Percentiles rank a stretch among this genome's conserved stretches.
These are phyloP conservation scores for Drosophila nikananu DNA, from an alignment of 1,140 invertebrate species.

Conservation along the genomic window DNA sequence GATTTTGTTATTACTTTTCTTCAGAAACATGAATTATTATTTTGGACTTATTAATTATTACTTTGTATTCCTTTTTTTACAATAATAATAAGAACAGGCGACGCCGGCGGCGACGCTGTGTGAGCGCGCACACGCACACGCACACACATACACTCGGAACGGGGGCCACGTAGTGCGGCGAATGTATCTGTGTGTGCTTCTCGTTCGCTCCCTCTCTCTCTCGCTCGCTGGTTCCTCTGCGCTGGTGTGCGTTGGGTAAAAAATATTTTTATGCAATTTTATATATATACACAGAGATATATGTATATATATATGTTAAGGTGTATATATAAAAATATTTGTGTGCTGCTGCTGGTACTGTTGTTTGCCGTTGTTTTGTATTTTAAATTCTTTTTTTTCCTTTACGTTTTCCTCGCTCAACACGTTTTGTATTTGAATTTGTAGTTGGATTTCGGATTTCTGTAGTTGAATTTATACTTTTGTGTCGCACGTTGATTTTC, in stretches of 20 bases:
- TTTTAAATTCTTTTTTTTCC: conserved; percentile 16
- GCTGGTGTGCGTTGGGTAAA: conserved; percentile 65
- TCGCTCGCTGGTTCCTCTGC: conserved; percentile 23
- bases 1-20: conserved; percentile 53
- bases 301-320: conserved; percentile 51
- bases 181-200: conserved; percentile 32
- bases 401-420: conserved; percentile 59
- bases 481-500: conserved; percentile 81
- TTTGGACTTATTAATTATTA: conserved; percentile 6
- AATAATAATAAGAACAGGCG: conserved; percentile 65
- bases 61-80: conserved; percentile 27
- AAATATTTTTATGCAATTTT: conserved; percentile 84
- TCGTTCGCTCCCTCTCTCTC: conserved; percentile 36
- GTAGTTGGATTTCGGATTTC: conserved; percentile 71
- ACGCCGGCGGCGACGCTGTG: conserved; percentile 35
- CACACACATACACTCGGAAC: conserved; percentile 40
- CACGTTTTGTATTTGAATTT: conserved; percentile 81
- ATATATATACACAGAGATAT: conserved; percentile 51
- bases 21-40: conserved; percentile 16
- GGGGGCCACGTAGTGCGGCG: conserved; percentile 66
- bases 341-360: conserved; percentile 31
- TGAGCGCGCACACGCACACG: conserved; percentile 43
- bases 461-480: conserved; percentile 76
- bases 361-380: conserved; percentile 54
- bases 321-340: conserved; percentile 59